Base-by-base conservation (phyloP, 2,888 invertebrate species). In the Allacma fusca region DNA sequence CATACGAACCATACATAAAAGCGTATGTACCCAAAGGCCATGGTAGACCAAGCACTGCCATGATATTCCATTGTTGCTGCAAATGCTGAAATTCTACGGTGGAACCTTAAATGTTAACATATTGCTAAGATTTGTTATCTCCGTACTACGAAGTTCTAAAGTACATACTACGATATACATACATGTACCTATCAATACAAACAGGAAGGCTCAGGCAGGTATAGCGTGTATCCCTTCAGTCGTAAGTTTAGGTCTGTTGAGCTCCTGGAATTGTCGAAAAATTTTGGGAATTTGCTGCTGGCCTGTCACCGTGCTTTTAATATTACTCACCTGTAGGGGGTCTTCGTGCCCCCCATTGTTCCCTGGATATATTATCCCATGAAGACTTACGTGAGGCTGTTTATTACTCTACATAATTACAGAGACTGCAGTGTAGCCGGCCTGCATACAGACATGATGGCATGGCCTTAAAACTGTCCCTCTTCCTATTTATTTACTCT, bases 301-400 rank as follows among this genome's bases (percentile, higher is more conserved):
- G 70, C 77, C 79, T 79, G 80, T 81, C 80, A 80, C 81, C 80
- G 81, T 80, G 77, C 79, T 81, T 83, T 83, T 83, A 83, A 83
- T 83, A 83, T 83, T 82, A 71, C 80, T 81, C 80, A 83, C 81
- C 82, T 82, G 82, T 78, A 81, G 83, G 83, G 80, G 83, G 82
- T 83, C 82, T 68, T 64, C 75, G 69, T 78, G 77, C 81, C 80
- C 79, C 81, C 81, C 79, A 79, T 70, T n/a, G 81, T 24, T 80
- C 76, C 70, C 79, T 76, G 76, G 76, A 78, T 79, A 77, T 79
- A 76, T 68, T 62, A 59, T 68, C 62, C 29, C 50, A 12, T 69
- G 69, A 59, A 69, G 21, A 59, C 21, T 12, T 64, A 70, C 76
- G 43, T 70, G 76, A 71, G 76, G 23, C 26, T 24, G 28, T 64